Percentiles rank a stretch among this genome's conserved stretches.
Conservation (phyloP, 2,888 invertebrate genomes). For the Hypomecis punctinalis region DNA sequence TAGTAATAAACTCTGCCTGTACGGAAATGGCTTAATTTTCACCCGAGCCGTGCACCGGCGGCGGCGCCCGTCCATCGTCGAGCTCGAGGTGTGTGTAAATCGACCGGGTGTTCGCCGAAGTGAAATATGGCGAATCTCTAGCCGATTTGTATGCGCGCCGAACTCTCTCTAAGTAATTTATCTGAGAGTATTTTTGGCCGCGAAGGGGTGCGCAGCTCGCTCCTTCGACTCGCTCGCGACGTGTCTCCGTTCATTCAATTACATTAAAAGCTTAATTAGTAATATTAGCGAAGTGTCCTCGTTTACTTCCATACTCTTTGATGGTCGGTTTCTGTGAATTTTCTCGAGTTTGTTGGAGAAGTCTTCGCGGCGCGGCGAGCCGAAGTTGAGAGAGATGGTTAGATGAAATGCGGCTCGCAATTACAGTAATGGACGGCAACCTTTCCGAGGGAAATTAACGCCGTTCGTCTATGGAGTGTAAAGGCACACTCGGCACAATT, state of each 20-base stretch:
- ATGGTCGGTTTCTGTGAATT: conserved; percentile 73
- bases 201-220: conserved; percentile 63
- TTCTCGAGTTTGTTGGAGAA: conserved; percentile 75
- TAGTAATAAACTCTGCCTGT: conserved; percentile 71
- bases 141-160: conserved; percentile 79
- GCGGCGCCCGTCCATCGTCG: conserved; percentile 57
- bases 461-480: conserved; percentile 75
- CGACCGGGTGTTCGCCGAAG: conserved; percentile 68
- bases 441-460: conserved; percentile 75
- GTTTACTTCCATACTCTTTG: conserved; percentile 76
- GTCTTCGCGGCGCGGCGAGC: conserved; percentile 62
- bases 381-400: conserved; percentile 78
- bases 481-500: conserved; percentile 76
- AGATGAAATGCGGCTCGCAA: conserved; percentile 82
- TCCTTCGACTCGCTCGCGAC: conserved; percentile 65
- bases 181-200: conserved; percentile 79
- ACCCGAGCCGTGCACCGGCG: conserved; percentile 51
- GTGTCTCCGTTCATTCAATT: conserved; percentile 81
- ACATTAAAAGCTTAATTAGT: conserved; percentile 84
- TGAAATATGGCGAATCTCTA: conserved; percentile 76
- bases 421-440: conserved; percentile 83
- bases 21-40: conserved; percentile 78
- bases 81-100: conserved; percentile 72
- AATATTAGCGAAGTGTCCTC: conserved; percentile 79
- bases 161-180: conserved; percentile 77